A percentile compares a stretch with the other conserved stretches of the same genome.
Conservation (phyloP, 2,888 invertebrate genomes). For the Pyrgus malvae region DNA sequence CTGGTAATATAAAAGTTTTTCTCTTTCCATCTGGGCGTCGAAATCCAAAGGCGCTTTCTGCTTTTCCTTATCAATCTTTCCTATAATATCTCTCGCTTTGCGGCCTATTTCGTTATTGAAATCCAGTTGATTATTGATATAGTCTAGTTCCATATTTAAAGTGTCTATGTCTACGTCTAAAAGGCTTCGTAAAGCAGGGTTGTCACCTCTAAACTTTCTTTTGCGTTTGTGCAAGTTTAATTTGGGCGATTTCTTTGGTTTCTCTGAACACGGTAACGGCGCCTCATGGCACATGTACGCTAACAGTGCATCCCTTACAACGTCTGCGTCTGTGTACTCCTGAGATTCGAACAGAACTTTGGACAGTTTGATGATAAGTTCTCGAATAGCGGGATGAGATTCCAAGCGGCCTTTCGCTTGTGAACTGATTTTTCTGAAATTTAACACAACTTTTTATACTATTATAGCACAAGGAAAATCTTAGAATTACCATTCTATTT, state of each 20-base stretch:
- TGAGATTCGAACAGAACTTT: slow-evolving; percentile 85
- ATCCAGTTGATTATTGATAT: slow-evolving; percentile 69
- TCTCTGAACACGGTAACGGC: slow-evolving; percentile 87
- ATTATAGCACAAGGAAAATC: too few species aligned
- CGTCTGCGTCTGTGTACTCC: slow-evolving; percentile 85
- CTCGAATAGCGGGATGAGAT: slow-evolving; percentile 88
- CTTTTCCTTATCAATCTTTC: slow-evolving; percentile 59
- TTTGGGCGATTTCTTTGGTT: slow-evolving; percentile 44
- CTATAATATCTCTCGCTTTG: slow-evolving; percentile 70
- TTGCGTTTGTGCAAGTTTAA: slow-evolving; percentile 44
- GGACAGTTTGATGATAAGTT: slow-evolving; percentile 85
- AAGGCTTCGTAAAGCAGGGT: slow-evolving; percentile 48
- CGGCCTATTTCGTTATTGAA: slow-evolving; percentile 71
- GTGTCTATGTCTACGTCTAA: slow-evolving; percentile 68
- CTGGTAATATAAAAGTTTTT: slow-evolving; percentile 73
- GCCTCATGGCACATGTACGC: slow-evolving; percentile 93
- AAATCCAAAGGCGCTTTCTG: slow-evolving; percentile 66
- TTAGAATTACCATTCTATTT: too few species aligned
- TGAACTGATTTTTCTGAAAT: slow-evolving; percentile 78
- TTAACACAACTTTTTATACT: too few species aligned
- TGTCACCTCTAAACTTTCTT: slow-evolving; percentile 43
- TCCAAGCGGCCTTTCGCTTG: slow-evolving; percentile 85
- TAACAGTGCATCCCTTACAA: slow-evolving; percentile 90
- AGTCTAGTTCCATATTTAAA: slow-evolving; percentile 69
- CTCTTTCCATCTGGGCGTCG: slow-evolving; percentile 78